Conservation (phyloP, 2,797 vertebrate species). For the Tiaroga cobitis region DNA sequence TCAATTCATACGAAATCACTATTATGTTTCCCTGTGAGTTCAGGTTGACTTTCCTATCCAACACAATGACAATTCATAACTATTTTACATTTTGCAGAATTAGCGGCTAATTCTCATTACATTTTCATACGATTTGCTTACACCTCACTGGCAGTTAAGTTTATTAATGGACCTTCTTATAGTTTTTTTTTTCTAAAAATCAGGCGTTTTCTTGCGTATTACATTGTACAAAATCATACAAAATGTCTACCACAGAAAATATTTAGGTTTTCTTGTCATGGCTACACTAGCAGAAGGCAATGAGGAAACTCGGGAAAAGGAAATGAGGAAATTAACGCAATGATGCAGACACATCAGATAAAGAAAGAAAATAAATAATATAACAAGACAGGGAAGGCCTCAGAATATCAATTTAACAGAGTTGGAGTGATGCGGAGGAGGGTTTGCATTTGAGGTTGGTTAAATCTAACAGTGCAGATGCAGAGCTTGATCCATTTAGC, state of each 20-base stretch:
- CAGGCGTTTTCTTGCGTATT: rapidly evolving
- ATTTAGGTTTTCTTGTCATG: not conserved
- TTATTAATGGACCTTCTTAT: not conserved
- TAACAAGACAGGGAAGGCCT: constrained; percentile 58
- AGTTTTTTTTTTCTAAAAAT: not conserved
- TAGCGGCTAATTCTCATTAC: not conserved
- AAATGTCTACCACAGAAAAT: not conserved
- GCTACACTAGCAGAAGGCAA: not conserved
- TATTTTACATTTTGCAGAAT: not conserved
- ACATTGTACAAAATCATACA: too few species aligned
- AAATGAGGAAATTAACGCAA: not conserved
- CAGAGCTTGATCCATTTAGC: constrained; percentile 33
- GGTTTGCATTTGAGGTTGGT: constrained; percentile 54
- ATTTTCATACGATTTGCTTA: not conserved
- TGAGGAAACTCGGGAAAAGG: not conserved
- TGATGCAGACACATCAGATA: not conserved
- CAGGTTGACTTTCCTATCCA: not conserved
- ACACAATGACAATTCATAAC: not conserved
- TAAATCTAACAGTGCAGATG: constrained; percentile 48
- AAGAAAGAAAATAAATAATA: constrained; percentile 40
- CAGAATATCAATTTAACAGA: constrained; percentile 59
- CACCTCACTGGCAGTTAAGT: not conserved
- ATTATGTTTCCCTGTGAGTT: not conserved
- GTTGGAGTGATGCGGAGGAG: constrained; percentile 42
- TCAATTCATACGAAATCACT: not conserved